These are phyloP conservation scores for Charadrius vociferus DNA, from an alignment of 2,113 vertebrate genomes.

Conservation along the genomic window DNA sequence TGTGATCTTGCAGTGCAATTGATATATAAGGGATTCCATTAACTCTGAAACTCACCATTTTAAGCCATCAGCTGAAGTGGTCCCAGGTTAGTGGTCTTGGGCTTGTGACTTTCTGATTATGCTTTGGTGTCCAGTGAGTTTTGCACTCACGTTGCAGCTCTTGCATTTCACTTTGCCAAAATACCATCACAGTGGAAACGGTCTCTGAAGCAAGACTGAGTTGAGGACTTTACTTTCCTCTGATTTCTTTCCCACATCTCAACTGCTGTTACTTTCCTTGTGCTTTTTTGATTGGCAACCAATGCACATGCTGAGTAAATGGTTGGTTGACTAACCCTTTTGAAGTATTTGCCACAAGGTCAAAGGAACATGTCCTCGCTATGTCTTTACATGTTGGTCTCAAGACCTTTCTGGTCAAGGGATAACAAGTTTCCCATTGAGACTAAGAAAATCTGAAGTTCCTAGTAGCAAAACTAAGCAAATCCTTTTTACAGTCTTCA, in stretches of 20 bases:
- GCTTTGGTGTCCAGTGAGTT: neutral
- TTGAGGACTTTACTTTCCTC: neutral
- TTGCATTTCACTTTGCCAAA: neutral
- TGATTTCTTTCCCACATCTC: neutral
- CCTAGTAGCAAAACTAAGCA: neutral
- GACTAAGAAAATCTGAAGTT: neutral
- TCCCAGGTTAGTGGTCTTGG: neutral
- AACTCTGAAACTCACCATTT: neutral
- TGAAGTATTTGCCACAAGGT: neutral
- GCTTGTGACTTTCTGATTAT: neutral
- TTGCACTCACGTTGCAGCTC: neutral
- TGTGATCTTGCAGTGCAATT: neutral
- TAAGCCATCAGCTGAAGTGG: neutral
- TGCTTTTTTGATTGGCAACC: neutral
- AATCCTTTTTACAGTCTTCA: neutral
- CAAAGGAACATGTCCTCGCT: rapidly evolving
- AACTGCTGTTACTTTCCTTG: neutral
- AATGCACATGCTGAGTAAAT: neutral
- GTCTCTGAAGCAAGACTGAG: neutral
- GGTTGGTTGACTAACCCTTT: neutral
- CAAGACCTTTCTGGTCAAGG: neutral
- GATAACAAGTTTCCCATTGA: neutral
- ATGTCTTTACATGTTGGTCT: neutral
- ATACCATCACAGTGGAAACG: neutral
- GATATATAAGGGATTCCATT: neutral